phyloP scores from a whole-genome alignment of 2,888 invertebrate genomes.

The Carterocephalus palaemon region DNA sequence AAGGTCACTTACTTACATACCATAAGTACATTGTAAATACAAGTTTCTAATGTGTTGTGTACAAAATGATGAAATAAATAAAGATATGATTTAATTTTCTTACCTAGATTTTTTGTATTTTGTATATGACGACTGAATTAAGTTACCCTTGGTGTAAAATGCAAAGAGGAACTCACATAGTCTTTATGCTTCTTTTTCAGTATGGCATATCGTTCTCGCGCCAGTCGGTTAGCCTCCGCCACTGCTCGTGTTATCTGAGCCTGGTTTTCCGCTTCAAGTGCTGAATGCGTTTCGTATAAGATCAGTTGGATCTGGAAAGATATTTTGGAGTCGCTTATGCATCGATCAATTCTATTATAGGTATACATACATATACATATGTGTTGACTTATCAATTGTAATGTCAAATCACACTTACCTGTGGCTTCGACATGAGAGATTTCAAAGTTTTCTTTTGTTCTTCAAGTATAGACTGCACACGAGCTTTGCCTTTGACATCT shows the following conservation, averaged over 20 bases:
- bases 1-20: too few species aligned
- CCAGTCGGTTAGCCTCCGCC: slow-evolving; percentile 83
- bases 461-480: slow-evolving; percentile 83
- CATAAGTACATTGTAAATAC: too few species aligned
- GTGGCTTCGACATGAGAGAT: slow-evolving; percentile 87
- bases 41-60: too few species aligned
- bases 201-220: slow-evolving; percentile 82
- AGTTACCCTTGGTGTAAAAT: not conserved
- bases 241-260: slow-evolving; percentile 84
- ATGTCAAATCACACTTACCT: slow-evolving; percentile 62
- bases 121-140: not conserved
- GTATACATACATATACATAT: not conserved
- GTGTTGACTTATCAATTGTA: too few species aligned
- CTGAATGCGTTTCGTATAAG: slow-evolving; percentile 89
- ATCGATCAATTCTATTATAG: not conserved
- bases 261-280: slow-evolving; percentile 85
- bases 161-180: slow-evolving; percentile 32
- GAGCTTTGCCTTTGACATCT: slow-evolving; percentile 78
- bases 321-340: not conserved
- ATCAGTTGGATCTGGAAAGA: slow-evolving; percentile 83
- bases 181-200: slow-evolving; percentile 53
- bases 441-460: slow-evolving; percentile 87
- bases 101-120: too few species aligned
- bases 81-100: too few species aligned
- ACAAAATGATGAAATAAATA: too few species aligned